Percentiles rank a stretch among this genome's conserved stretches.
Evolutionary conservation across 2,113 vertebrate genomes (phyloP).

Genomic region (Balaeniceps rex): DNA sequence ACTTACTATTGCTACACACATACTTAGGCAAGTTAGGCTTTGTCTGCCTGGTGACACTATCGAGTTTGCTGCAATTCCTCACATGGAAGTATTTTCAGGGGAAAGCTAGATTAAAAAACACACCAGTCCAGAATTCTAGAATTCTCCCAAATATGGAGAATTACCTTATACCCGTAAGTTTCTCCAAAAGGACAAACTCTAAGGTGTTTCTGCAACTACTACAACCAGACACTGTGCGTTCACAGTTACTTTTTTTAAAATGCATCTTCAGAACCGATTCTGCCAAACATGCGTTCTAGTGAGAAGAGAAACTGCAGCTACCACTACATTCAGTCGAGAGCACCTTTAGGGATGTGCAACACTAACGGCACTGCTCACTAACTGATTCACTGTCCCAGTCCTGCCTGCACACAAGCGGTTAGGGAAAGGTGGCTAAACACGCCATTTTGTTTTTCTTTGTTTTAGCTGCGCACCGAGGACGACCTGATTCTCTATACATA

Average conservation of each 20-base stretch:
- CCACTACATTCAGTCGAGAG: accelerated
- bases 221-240: not conserved
- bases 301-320: not conserved
- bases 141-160: not conserved
- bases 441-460: not conserved
- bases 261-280: not conserved
- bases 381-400: not conserved
- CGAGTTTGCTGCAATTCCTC: not conserved
- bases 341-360: not conserved
- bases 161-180: not conserved
- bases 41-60: not conserved
- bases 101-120: not conserved
- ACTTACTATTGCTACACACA: not conserved
- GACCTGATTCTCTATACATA: not conserved
- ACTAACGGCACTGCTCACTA: not conserved
- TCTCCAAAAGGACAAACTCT: not conserved
- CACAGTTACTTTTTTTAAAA: not conserved
- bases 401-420: not conserved
- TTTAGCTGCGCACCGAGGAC: not conserved
- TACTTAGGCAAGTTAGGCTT: not conserved
- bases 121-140: not conserved
- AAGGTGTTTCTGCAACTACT: not conserved
- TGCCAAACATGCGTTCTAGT: accelerated
- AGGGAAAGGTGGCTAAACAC: not conserved
- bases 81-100: not conserved